phyloP scores from a whole-genome alignment of 2,797 vertebrate species.

The Pseudocheirus occidentalis region DNA sequence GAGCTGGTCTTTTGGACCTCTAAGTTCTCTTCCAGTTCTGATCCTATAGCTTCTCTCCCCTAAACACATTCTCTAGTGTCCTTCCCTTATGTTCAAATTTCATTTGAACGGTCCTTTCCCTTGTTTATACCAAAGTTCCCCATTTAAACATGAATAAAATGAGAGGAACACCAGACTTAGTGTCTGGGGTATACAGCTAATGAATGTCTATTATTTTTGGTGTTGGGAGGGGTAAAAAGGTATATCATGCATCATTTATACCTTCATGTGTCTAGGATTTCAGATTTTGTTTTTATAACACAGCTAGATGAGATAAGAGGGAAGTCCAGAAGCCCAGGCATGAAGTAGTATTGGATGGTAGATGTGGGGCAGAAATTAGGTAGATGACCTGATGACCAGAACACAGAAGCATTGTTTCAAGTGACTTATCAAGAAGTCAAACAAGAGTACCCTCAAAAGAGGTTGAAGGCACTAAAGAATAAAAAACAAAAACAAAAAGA shows the following conservation, averaged over 20 bases:
- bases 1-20: neutral
- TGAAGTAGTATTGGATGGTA: neutral
- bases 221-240: neutral
- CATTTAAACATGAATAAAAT: neutral
- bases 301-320: neutral
- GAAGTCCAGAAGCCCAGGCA: neutral
- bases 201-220: neutral
- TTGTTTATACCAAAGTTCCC: neutral
- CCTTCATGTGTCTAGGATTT: neutral
- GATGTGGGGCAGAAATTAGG: neutral
- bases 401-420: neutral
- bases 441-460: neutral
- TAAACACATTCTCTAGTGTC: neutral
- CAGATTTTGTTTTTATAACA: neutral
- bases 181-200: neutral
- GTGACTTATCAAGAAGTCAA: no score
- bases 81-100: neutral
- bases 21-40: neutral
- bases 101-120: neutral
- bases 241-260: neutral
- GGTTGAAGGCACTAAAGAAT: neutral
- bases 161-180: neutral
- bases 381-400: neutral
- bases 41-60: neutral
- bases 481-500: no score